Base-by-base conservation (phyloP, 2,888 invertebrate species). In the Athalia cordata region DNA sequence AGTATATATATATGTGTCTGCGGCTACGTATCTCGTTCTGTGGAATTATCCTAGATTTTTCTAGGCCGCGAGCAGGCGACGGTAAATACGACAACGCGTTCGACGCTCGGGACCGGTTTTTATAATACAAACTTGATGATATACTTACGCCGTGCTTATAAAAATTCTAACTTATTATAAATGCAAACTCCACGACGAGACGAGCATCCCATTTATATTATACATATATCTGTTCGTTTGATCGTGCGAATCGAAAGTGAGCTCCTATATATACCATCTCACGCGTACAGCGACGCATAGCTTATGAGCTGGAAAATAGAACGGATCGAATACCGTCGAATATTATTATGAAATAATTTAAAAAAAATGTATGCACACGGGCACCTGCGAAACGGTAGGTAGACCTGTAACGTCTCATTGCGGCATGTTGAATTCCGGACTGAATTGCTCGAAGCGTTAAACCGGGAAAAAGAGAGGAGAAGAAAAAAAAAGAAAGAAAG, bases 181-280 rank as follows among this genome's bases (percentile, higher is more conserved):
- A 29, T 29, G 29, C 29, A 29, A 29, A 29, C 29, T 29, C 29
- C 2, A 29, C 29, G 29, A 29, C 29, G 29, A 29, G 29, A 29
- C 29, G 29, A 29, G 29, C 29, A 29, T 29, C 52, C 7, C 5
- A 64, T 45, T 15, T 70, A 15, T 3, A 15, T 67, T 70, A 15
- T 3, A 15, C 50, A 64, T 4, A 64, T n/a, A 64, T 43, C 3
- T n/a, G 13, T 5, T 5, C 15, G 13, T 55, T 43, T 8, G 43
- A 70, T 45, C 15, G 61, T 62, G 74, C n/a, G 62, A 62, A 75
- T 62, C 50, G 74, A 62, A 75, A 75, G 74, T 75, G 50, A 61
- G 74, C 45, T 57, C 45, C 57, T 13, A 15, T 6, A 6, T 29
- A 29, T 29, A 29, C 29, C 29, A 1, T 29, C 29, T 29, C 29